Evolutionary conservation across 2,113 vertebrate genomes (phyloP).

Genomic region (Ictalurus punctatus): DNA sequence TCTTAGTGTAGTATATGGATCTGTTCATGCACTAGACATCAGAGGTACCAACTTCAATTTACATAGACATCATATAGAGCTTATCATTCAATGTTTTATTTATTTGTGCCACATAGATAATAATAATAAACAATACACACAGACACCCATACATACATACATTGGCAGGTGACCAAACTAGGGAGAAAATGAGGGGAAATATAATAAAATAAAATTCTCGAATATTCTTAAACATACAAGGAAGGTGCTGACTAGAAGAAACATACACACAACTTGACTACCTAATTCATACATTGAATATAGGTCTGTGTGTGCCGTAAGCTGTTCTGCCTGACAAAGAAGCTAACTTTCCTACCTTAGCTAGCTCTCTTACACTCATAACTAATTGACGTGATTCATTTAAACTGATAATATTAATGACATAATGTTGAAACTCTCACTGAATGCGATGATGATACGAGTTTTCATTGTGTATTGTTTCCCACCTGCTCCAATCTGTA

Average conservation of each 20-base stretch:
- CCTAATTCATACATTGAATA: neutral
- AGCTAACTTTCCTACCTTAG: neutral
- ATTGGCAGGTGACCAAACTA: no score
- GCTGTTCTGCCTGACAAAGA: neutral
- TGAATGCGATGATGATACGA: neutral
- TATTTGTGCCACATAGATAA: no score
- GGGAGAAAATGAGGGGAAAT: no score
- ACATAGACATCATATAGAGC: no score
- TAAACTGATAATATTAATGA: neutral
- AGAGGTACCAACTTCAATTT: no score
- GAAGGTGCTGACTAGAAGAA: no score
- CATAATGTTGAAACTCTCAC: neutral
- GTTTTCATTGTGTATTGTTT: neutral
- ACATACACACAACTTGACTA: no score
- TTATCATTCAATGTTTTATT: no score
- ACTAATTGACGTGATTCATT: neutral
- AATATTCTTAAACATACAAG: no score
- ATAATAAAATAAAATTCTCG: no score
- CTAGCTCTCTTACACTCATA: neutral
- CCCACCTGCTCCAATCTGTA: neutral
- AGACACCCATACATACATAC: neutral
- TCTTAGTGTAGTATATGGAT: no score
- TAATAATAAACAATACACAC: neutral
- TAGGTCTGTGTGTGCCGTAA: neutral
- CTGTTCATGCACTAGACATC: no score